Base-by-base conservation (phyloP, 2,888 invertebrate genomes). In the Tromatobia lineatoria region DNA sequence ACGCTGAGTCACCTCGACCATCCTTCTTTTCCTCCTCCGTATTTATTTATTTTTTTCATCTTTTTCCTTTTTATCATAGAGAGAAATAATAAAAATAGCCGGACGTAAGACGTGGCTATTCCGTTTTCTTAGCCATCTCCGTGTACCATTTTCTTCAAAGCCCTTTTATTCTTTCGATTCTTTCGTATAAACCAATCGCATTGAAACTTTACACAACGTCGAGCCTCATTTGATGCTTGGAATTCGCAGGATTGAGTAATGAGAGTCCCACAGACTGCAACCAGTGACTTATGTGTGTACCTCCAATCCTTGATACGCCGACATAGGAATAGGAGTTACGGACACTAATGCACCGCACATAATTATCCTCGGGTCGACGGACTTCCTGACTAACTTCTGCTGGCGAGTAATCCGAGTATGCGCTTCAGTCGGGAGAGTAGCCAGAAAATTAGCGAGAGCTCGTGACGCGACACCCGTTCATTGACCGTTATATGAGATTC, bases 311-410 rank as follows among this genome's bases (percentile, higher is more conserved):
- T 50, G 76, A 67, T 66, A 45, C 25, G 54, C 25, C 34, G 52
- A 69, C 38, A 64, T 18, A 59, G 38, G 38, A 50, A 11, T n/a
- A 25, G 20, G 34, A 64, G 64, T 74, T 50, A 59, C 67, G 38
- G 69, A 85, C 86, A 88, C 88, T 90, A 91, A 90, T 89, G 88
- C 87, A 88, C 87, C 90, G 87, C 90, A 89, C 88, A 91, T 91
- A 91, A 91, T 91, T 91, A 91, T 91, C 88, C 89, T 87, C 86
- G 87, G 88, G 88, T 85, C 90, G 89, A 90, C 88, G 87, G 86
- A 86, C 80, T 87, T 87, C 83, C 88, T 88, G 84, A 77, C 88
- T 88, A 91, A 91, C 91, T 91, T 90, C 87, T 85, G 87, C 86
- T 77, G 88, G 88, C 87, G 89, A 89, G 88, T 91, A 91, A 92